These are phyloP conservation scores for Naja naja DNA, from an alignment of 2,113 vertebrate genomes.

Conservation along the genomic window DNA sequence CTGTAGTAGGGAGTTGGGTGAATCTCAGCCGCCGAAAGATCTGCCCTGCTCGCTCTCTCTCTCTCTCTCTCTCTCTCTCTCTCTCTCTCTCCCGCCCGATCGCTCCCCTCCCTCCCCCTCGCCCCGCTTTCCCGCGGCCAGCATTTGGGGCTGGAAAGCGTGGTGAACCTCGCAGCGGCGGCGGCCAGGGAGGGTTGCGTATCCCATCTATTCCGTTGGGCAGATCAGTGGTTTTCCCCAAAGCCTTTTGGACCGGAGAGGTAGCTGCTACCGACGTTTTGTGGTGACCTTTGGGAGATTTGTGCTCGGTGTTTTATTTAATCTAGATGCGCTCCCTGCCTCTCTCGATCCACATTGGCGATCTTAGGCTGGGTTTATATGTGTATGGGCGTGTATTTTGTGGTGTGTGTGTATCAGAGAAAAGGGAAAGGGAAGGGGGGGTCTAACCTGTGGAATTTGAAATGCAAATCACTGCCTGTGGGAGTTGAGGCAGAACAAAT, in stretches of 20 bases:
- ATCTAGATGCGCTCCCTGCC: conserved; percentile 59
- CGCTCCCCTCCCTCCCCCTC: not conserved
- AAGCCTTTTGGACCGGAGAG: conserved; percentile 46
- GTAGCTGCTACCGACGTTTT: conserved; percentile 38
- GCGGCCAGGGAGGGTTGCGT: not conserved
- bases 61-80: not conserved
- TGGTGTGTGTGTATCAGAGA: conserved; percentile 7
- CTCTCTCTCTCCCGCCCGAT: not conserved
- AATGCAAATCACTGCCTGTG: conserved; percentile 79
- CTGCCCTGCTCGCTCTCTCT: not conserved
- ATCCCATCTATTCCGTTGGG: conserved; percentile 22
- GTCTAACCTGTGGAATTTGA: conserved; percentile 80
- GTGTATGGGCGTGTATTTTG: conserved; percentile 31
- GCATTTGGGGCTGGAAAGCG: too few relatives aligned
- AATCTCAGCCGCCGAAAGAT: not conserved
- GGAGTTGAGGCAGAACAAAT: conserved; percentile 76
- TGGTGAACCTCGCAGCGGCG: conserved; percentile 49
- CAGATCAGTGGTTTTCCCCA: not conserved
- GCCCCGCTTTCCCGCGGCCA: not conserved
- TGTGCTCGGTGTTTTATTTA: conserved; percentile 62
- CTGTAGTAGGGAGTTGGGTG: not conserved
- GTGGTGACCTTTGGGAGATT: conserved; percentile 7
- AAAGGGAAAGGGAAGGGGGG: conserved; percentile 67
- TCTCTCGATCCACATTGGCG: conserved; percentile 45
- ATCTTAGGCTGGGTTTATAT: conserved; percentile 34